Percentiles rank a stretch among this genome's conserved stretches.
Conservation (phyloP, 2,113 vertebrate genomes). For the Crotalus helleri region DNA sequence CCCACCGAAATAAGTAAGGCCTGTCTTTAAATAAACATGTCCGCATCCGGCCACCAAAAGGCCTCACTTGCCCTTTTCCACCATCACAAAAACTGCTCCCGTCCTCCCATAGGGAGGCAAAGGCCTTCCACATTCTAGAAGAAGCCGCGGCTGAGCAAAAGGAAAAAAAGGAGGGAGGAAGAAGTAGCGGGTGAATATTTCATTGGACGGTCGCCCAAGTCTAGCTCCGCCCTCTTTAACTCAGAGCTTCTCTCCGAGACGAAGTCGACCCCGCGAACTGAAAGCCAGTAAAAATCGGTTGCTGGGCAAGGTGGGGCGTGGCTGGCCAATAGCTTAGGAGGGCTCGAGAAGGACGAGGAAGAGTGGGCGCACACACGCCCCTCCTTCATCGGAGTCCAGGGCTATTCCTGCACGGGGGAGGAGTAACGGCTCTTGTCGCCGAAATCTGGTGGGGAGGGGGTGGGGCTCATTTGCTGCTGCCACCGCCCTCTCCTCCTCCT, state of each 20-base stretch:
- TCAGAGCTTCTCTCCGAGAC: neutral
- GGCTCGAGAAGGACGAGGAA: neutral
- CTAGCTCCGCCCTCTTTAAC: neutral
- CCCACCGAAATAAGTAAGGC: neutral
- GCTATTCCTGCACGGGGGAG: neutral
- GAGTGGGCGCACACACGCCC: neutral
- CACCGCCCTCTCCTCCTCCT: slow-evolving; percentile 29
- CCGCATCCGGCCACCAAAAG: neutral
- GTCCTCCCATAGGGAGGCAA: neutral
- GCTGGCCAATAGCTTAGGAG: slow-evolving; percentile 33
- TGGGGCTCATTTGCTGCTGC: neutral
- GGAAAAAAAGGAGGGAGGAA: neutral
- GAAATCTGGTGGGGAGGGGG: slow-evolving; percentile 39
- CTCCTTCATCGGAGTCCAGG: neutral
- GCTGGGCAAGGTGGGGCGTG: slow-evolving; percentile 45
- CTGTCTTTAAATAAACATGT: neutral
- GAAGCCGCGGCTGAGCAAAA: neutral
- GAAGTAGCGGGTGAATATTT: neutral
- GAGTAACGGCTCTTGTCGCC: slow-evolving; percentile 21
- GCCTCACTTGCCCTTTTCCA: neutral
- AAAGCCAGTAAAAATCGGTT: slow-evolving; percentile 58
- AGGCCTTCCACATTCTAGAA: neutral
- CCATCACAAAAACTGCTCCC: neutral
- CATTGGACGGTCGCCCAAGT: neutral
- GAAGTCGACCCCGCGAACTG: neutral